Conservation (phyloP, 2,113 vertebrate species). For the Onychostoma macrolepis region DNA sequence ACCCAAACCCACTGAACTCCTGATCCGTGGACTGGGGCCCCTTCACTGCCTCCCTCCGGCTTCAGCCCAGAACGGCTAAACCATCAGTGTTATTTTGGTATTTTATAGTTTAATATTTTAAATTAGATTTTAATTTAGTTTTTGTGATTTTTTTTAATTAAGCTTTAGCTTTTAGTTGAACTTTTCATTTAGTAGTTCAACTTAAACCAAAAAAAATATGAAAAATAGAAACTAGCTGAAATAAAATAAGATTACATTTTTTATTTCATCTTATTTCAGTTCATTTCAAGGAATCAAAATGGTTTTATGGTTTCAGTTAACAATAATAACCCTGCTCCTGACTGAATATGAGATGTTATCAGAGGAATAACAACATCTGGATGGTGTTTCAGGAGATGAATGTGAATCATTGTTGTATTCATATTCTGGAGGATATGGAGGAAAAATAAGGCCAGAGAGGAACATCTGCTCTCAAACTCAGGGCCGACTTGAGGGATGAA, state of each 20-base stretch:
- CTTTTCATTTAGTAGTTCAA: too few relatives aligned
- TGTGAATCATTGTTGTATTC: neutral
- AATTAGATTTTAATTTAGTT: too few relatives aligned
- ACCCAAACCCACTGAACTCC: constrained; percentile 55
- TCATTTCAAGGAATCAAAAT: neutral
- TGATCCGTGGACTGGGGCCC: neutral
- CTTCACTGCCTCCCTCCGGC: neutral
- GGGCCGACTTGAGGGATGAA: neutral
- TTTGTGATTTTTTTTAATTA: too few relatives aligned
- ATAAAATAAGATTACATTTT: neutral
- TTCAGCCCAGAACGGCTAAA: neutral
- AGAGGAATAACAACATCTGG: neutral
- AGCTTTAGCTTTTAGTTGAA: too few relatives aligned
- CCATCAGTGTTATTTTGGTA: neutral
- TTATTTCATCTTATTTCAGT: neutral
- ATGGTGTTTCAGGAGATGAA: neutral
- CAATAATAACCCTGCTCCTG: neutral
- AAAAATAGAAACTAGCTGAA: too few relatives aligned
- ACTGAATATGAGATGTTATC: neutral
- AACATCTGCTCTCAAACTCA: neutral
- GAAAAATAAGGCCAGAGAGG: neutral
- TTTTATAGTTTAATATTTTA: neutral
- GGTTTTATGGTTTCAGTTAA: too few relatives aligned
- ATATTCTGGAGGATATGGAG: neutral
- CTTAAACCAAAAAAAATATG: too few relatives aligned